A percentile compares a stretch with the other conserved stretches of the same genome.
Conservation (phyloP, 1,140 invertebrate species). For the Trichonephila inaurata region DNA sequence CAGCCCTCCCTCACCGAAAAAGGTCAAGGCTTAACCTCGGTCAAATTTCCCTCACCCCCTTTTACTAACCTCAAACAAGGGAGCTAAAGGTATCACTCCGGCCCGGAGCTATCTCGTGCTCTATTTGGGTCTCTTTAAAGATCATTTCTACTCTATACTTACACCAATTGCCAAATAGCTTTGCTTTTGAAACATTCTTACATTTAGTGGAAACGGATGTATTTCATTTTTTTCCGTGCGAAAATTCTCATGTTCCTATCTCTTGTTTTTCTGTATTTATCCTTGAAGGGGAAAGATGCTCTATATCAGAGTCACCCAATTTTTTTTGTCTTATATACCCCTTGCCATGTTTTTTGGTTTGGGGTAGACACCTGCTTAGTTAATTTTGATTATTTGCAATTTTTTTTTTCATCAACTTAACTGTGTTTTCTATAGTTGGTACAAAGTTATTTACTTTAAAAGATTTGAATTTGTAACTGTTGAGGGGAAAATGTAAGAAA, state of each 20-base stretch:
- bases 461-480: too few species aligned
- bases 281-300: not conserved
- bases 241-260: not conserved
- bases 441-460: too few species aligned
- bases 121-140: not conserved
- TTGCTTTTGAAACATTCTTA: not conserved
- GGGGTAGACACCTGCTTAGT: too few species aligned
- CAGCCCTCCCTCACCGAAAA: not conserved
- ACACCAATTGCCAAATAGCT: not conserved
- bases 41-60: conserved; percentile 44
- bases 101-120: not conserved
- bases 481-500: too few species aligned
- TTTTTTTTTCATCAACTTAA: too few species aligned
- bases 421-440: too few species aligned
- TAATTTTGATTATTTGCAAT: too few species aligned
- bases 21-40: conserved; percentile 60
- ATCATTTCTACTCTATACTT: conserved; percentile 1
- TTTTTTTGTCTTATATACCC: too few species aligned
- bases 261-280: not conserved
- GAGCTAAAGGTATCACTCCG: not conserved
- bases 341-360: too few species aligned
- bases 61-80: conserved; percentile 45
- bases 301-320: too few species aligned
- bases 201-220: too few species aligned
- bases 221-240: not conserved